Conservation (phyloP, 2,797 vertebrate genomes). For the Buphagus erythrorhynchus region DNA sequence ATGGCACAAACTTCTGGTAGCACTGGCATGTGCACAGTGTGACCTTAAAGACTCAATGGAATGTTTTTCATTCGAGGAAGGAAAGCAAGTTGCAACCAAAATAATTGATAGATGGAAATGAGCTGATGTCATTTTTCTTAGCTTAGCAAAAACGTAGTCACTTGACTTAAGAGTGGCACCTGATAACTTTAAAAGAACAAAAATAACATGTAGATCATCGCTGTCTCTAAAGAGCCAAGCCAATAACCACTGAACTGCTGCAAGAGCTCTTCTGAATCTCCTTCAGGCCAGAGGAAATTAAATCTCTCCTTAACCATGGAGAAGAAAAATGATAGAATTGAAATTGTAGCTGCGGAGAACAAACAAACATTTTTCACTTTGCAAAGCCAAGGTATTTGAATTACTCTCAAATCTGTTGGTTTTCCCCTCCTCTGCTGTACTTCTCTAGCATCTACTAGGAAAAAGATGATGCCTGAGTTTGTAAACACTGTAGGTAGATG, state of each 20-base stretch:
- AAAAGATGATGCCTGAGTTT: not conserved
- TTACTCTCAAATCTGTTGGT: not conserved
- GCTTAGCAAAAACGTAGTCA: not conserved
- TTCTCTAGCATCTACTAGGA: not conserved
- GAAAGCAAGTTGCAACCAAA: not conserved
- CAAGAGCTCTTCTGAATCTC: not conserved
- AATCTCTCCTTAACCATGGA: not conserved
- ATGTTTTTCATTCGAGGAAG: not conserved
- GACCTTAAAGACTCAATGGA: not conserved
- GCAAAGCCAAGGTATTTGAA: not conserved
- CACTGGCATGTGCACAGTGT: not conserved
- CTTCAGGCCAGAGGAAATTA: not conserved
- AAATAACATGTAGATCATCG: not conserved
- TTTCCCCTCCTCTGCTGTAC: not conserved
- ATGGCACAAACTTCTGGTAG: not conserved
- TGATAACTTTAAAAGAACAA: not conserved
- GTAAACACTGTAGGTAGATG: not conserved
- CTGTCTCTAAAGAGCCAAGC: not conserved
- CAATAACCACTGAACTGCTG: not conserved
- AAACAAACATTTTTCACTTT: not conserved
- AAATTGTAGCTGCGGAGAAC: not conserved
- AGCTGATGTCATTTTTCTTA: not conserved
- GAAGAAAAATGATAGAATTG: not conserved
- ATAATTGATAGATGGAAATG: not conserved
- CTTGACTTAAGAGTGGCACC: not conserved